Percentiles rank a stretch among this genome's conserved stretches.
Evolutionary conservation across 2,113 vertebrate genomes (phyloP).

Genomic region (Pachyramphus minor): DNA sequence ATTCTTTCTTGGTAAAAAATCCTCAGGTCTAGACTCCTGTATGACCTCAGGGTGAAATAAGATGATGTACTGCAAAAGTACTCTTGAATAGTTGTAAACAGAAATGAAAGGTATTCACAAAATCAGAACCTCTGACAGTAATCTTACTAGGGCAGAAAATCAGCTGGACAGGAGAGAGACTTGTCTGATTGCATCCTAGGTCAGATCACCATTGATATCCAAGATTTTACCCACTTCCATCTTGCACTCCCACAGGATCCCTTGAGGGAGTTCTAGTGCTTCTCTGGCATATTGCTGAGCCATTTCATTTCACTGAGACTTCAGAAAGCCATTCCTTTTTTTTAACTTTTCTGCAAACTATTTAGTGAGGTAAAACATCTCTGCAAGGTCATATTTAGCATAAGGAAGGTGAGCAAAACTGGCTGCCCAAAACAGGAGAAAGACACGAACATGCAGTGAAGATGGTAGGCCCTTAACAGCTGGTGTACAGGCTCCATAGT

Average conservation of each 20-base stretch:
- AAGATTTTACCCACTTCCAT: not conserved
- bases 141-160: not conserved
- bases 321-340: not conserved
- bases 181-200: not conserved
- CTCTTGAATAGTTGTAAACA: not conserved
- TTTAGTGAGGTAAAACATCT: not conserved
- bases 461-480: not conserved
- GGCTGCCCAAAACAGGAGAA: not conserved
- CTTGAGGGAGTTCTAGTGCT: not conserved
- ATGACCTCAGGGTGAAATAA: not conserved
- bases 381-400: not conserved
- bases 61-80: not conserved
- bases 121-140: not conserved
- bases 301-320: not conserved
- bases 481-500: accelerated
- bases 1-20: not conserved
- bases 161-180: not conserved
- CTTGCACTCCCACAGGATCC: not conserved
- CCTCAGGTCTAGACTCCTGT: not conserved
- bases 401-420: not conserved
- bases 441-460: not conserved
- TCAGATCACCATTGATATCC: not conserved
- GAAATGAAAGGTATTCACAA: not conserved
- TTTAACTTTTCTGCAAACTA: not conserved
- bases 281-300: not conserved